Evolutionary conservation across 2,797 vertebrate species (phyloP).

Genomic region (Syndactyla subalaris): DNA sequence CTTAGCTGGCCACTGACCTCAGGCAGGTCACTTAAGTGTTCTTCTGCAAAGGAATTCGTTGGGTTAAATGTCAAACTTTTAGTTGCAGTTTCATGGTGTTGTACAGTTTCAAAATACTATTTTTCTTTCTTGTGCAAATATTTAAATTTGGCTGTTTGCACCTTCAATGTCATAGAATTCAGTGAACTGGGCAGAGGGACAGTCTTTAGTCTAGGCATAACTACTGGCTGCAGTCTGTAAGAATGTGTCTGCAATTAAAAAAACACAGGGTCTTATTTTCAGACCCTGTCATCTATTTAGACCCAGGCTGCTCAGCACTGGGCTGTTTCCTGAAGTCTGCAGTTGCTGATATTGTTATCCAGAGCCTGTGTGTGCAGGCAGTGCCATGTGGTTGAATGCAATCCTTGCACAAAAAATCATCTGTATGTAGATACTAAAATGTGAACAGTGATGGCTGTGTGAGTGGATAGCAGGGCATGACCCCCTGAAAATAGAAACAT

Average conservation of each 20-base stretch:
- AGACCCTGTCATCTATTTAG: not conserved
- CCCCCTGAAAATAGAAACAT: constrained; percentile 44
- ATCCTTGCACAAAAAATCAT: constrained; percentile 39
- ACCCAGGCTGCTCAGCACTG: not conserved
- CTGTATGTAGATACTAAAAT: constrained; percentile 9
- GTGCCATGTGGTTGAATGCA: not conserved
- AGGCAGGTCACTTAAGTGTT: not conserved
- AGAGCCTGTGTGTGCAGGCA: not conserved
- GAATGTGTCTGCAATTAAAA: not conserved
- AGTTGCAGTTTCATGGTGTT: not conserved
- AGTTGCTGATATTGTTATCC: not conserved
- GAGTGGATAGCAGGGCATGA: constrained; percentile 28
- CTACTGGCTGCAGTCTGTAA: not conserved
- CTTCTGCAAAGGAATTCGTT: not conserved
- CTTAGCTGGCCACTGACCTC: not conserved
- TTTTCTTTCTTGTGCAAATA: not conserved
- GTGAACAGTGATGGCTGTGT: constrained; percentile 44
- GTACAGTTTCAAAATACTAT: not conserved
- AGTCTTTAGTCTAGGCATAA: not conserved
- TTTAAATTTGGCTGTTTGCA: not conserved
- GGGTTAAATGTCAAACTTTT: not conserved
- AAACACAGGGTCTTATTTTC: not conserved
- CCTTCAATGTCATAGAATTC: not conserved
- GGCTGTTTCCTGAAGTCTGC: not conserved
- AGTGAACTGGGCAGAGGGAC: not conserved